phyloP scores from a whole-genome alignment of 2,888 invertebrate species.

The Hartigia nigra region DNA sequence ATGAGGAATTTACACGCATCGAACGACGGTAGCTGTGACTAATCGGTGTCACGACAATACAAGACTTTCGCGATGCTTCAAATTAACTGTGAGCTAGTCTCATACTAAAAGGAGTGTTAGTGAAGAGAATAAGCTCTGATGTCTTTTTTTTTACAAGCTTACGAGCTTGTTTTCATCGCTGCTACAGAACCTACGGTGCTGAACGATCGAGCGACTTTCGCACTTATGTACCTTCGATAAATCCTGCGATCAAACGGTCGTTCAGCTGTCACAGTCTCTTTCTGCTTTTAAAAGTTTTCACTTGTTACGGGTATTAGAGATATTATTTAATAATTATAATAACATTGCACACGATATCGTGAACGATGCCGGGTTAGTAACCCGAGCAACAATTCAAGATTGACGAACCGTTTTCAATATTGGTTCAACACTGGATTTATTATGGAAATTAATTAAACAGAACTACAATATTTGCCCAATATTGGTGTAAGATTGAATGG shows the following conservation, averaged over 20 bases:
- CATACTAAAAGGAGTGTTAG: too few species aligned
- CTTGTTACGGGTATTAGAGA: neutral
- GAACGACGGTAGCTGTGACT: neutral
- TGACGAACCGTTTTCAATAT: too few species aligned
- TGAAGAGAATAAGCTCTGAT: neutral
- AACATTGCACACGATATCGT: neutral
- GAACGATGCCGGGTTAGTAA: neutral
- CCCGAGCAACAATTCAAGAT: too few species aligned
- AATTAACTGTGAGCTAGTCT: too few species aligned
- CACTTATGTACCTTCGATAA: neutral
- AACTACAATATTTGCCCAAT: too few species aligned
- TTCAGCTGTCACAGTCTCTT: neutral
- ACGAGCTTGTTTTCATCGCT: neutral
- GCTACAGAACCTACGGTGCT: neutral
- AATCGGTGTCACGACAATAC: neutral
- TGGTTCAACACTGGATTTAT: too few species aligned
- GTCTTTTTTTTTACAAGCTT: neutral
- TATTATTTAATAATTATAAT: neutral
- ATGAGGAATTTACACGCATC: neutral
- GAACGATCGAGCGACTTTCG: neutral
- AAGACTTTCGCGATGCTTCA: neutral
- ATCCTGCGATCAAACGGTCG: neutral
- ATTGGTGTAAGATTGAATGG: too few species aligned
- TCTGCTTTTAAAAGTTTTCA: neutral
- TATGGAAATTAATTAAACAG: too few species aligned